Evolutionary conservation across 1,140 invertebrate genomes (phyloP), one percentile per base, ranked within the genome.

Genomic region (Monochamus saltuarius): DNA sequence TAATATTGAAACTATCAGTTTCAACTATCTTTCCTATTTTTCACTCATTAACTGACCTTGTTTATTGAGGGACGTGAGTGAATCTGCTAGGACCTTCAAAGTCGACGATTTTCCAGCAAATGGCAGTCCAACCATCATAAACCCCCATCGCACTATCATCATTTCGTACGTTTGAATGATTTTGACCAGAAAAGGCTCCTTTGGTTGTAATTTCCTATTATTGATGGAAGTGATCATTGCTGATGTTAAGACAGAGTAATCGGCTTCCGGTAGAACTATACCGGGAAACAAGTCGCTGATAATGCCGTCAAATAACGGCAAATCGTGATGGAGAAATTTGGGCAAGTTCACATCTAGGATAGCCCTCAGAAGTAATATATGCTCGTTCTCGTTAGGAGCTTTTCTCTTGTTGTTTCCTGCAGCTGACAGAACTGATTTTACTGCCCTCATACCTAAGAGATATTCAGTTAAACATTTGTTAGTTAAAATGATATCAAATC

Each of bases 301-400:
- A 45, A 97, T 97, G 11, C 92, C 93, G 72, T 94, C 81, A 65
- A 97, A 98, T 4, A 98, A 79, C 1, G 92, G 91, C 29, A 97
- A 84, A 76, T 98, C 94, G 72, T 88, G 86, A 3, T 87, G 87
- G 39, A 96, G 79, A 80, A 98, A 97, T 75, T 97, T 97, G 0
- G 95, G 91, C 38, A 96, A 79, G 81, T 97, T 97, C 0, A 97
- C 92, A 78, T 97, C 94, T 19, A 92, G 86, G 52, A 98, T 89
- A 1, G 93, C 66, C 36, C 91, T 81, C 22, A 96, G 78, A 37
- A 96, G 72, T 42, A 95, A 73, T 60, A 86, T 84, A 64, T 89
- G 85, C 78, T 92, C 89, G 67, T 88, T 79, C 76, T 94, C 90
- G 67, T 92, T 81, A 0, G 94, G 92, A 73, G 84, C 90, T 72